Evolutionary conservation across 1,140 invertebrate species (phyloP), one percentile per base, ranked within the genome.

Genomic region (Drosophila kanapiae): DNA sequence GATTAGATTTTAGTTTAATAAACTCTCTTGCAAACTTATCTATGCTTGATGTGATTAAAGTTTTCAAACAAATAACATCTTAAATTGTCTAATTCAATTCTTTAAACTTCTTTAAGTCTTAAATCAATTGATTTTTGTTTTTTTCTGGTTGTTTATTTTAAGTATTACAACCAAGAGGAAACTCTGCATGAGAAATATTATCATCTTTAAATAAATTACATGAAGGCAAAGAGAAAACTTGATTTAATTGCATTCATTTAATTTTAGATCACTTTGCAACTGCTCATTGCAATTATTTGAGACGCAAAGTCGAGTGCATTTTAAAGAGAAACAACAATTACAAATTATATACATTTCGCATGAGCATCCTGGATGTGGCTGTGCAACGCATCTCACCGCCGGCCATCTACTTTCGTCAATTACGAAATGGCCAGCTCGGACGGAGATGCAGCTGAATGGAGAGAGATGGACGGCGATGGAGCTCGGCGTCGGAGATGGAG

Each of bases 331-430:
- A 59, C 67, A 67, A 60, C 63, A 80, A 54, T 62, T 78, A 75
- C 77, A 87, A 87, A 87, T 88, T 87, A 88, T 86, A 88, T 78
- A 76, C 76, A 88, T 87, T 88, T 69, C 58, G 35, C 59, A 61
- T 70, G 42, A 37, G 62, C 75, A 69, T 59, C 75, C 72, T 67
- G 70, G 35, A 58, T 76, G 57, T 42, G 38, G 45, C 70, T 53
- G 38, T 31, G 48, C 38, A 53, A 45, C 38, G 47, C 53, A 59
- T 59, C 75, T 82, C 74, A 51, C 74, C 61, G 65, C 49, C 43
- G 78, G 84, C 56, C 61, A 65, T 80, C 75, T 79, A 91, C 85
- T 90, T 90, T 90, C 82, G 57, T 90, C 85, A 90, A 90, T 91
- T 90, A 90, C 45, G 75, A 61, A 70, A 65, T 75, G 74, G 67